These are phyloP conservation scores for Clanis bilineata DNA, from an alignment of 2,888 invertebrate genomes.

Conservation along the genomic window DNA sequence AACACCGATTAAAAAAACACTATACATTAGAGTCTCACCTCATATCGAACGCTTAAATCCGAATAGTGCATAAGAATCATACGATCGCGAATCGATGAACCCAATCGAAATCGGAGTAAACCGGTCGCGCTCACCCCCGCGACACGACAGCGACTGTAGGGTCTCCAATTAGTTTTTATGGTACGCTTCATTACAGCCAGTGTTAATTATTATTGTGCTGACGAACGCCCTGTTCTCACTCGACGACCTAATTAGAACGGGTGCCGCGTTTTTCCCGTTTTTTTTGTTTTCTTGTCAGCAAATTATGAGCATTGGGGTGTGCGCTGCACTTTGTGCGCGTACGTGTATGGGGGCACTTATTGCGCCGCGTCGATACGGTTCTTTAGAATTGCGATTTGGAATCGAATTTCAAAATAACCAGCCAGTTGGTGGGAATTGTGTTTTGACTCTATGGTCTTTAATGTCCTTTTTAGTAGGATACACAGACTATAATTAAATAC, in stretches of 20 bases:
- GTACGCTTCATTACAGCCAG: conserved; percentile 78
- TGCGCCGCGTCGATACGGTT: conserved; percentile 37
- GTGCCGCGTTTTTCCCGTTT: conserved; percentile 58
- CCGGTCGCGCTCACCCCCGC: conserved; percentile 51
- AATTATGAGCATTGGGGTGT: conserved; percentile 68
- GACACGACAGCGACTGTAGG: conserved; percentile 60
- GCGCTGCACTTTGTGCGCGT: conserved; percentile 48
- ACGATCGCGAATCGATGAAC: conserved; percentile 48
- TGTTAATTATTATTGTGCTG: conserved; percentile 81
- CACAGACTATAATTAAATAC: no score
- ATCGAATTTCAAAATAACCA: conserved; percentile 24
- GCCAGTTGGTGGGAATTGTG: conserved; percentile 11
- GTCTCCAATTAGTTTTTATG: conserved; percentile 80
- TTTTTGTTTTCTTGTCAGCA: conserved; percentile 72
- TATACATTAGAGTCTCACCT: not conserved
- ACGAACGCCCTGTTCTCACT: conserved; percentile 77
- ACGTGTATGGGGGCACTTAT: conserved; percentile 50
- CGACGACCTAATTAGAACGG: conserved; percentile 79
- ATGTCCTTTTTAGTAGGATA: no score
- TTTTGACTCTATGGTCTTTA: not conserved
- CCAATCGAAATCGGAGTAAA: conserved; percentile 48
- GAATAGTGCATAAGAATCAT: conserved; percentile 16
- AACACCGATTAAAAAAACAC: no score
- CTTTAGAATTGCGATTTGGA: conserved; percentile 33
- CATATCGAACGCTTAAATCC: not conserved